Evolutionary conservation across 2,888 invertebrate genomes (phyloP), one percentile per base, ranked within the genome.

Genomic region (Drosophila lacicola): DNA sequence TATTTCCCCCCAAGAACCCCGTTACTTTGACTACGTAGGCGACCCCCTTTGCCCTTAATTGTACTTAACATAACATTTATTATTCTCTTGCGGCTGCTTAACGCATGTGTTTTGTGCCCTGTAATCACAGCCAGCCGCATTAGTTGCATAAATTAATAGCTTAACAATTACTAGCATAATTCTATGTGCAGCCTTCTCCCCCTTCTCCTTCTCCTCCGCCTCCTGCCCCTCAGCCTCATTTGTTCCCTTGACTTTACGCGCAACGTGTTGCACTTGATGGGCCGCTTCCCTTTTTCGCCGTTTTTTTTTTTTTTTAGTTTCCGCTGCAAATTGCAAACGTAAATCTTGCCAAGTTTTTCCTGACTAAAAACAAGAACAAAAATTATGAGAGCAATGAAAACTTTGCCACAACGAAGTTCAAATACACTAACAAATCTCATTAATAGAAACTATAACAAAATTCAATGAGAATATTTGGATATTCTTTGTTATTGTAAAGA

Each of bases 201-300:
- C 8, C n/a, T 9, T 37, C 4, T 46, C 39, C 21, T 19, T 6
- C 3, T 8, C 19, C 11, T 33, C 25, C 25, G 1, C 25, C 25
- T 25, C 25, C 25, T 25, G 9, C 9, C 44, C 42, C 21, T 36
- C 37, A 13, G 36, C 14, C 55, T 49, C 50, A 36, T 50, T 67
- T 73, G 54, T 50, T 62, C 11, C 41, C 29, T 53, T 50, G 46
- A 66, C 54, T 55, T 62, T 56, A 53, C 53, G 66, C 66, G 58
- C 75, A 78, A 85, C 75, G 71, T 88, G 88, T 88, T 88, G 82
- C 86, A 82, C 72, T 85, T 81, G 74, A 70, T 63, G 68, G 69
- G 50, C 50, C 46, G 46, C 54, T 41, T 55, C 14, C 37, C 17
- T 37, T 60, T 65, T 69, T 65, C 65, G 45, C 56, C 51, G 17